Percentiles rank a stretch among this genome's conserved stretches.
Conservation (phyloP, 92 coral and sea anemone species). For the Umimayanthus kanabou region DNA sequence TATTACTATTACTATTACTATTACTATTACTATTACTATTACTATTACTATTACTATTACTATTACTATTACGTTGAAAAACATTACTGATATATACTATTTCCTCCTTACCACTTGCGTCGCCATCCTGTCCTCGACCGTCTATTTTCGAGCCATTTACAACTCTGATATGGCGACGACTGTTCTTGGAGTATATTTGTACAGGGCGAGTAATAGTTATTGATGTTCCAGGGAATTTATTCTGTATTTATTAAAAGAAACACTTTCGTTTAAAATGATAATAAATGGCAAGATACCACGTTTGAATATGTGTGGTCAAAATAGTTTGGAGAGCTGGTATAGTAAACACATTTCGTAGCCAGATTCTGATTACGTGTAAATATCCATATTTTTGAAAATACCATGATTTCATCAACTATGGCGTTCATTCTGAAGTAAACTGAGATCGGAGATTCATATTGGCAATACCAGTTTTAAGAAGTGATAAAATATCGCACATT, state of each 20-base stretch:
- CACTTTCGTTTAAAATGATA: background rate
- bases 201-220: conserved; percentile 26
- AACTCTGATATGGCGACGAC: conserved; percentile 26
- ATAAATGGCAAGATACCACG: background rate
- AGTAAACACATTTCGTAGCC: background rate
- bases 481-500: conserved; percentile 6
- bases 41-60: too few relatives aligned
- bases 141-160: conserved; percentile 14
- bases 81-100: too few relatives aligned
- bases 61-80: too few relatives aligned
- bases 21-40: too few relatives aligned
- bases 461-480: background rate
- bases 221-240: conserved; percentile 8
- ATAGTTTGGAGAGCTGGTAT: background rate
- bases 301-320: background rate
- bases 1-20: too few relatives aligned
- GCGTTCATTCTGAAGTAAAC: background rate
- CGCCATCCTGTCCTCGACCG: conserved; percentile 31
- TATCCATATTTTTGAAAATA: background rate
- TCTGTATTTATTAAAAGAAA: conserved; percentile 23
- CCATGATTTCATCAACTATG: background rate
- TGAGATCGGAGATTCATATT: background rate
- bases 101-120: conserved; percentile 13
- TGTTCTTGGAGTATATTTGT: conserved; percentile 35
- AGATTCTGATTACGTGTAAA: background rate